phyloP scores from a whole-genome alignment of 2,888 invertebrate genomes.

The Macaria notata region DNA sequence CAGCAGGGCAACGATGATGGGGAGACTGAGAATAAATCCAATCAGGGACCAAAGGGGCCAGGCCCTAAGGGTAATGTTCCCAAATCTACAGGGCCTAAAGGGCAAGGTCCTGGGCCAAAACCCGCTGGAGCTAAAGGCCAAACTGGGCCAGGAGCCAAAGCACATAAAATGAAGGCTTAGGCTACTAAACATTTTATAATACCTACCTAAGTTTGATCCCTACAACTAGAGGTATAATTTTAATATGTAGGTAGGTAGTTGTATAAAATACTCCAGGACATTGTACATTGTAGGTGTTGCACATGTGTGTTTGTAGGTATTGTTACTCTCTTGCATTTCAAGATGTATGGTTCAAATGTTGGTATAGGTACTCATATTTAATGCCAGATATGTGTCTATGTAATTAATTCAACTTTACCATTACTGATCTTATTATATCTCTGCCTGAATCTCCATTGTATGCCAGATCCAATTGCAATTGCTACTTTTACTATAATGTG shows the following conservation, averaged over 20 bases:
- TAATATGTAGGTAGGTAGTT: too few species aligned
- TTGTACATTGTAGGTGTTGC: too few species aligned
- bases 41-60: conserved; percentile 23
- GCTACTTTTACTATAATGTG: conserved; percentile 29
- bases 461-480: conserved; percentile 23
- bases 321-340: too few species aligned
- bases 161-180: conserved; percentile 10
- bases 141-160: conserved; percentile 16
- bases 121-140: conserved; percentile 11
- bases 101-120: conserved; percentile 26
- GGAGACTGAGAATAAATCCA: conserved; percentile 25
- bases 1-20: conserved; percentile 26
- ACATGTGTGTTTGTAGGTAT: too few species aligned
- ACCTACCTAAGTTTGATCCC: too few species aligned
- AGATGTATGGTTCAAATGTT: too few species aligned
- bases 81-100: conserved; percentile 26
- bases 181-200: neutral
- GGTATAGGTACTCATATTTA: too few species aligned
- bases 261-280: too few species aligned
- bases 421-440: too few species aligned
- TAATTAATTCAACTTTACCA: too few species aligned
- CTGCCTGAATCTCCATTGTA: conserved; percentile 15
- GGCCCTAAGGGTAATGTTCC: conserved; percentile 40
- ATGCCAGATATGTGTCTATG: too few species aligned
- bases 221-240: too few species aligned